Conservation (phyloP, 1,140 invertebrate species). For the Acyrthosiphon pisum region DNA sequence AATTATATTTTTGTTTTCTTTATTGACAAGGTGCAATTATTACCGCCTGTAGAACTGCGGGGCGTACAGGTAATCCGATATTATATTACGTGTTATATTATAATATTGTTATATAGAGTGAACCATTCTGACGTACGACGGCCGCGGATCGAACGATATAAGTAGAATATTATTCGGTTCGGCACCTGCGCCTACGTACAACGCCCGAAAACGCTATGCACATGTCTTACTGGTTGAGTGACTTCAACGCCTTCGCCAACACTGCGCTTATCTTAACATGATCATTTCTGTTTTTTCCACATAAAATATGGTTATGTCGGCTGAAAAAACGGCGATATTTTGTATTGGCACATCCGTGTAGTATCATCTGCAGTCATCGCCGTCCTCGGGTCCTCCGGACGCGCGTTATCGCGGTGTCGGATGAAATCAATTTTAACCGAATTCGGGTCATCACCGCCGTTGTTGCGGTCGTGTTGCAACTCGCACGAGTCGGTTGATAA, state of each 20-base stretch:
- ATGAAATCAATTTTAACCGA: not conserved
- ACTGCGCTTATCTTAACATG: not conserved
- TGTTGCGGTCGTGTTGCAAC: not conserved
- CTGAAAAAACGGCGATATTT: not conserved
- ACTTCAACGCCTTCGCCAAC: not conserved
- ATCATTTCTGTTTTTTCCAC: not conserved
- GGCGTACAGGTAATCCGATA: constrained; percentile 22
- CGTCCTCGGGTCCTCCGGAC: too few relatives aligned
- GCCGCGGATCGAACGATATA: not conserved
- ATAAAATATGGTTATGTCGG: not conserved
- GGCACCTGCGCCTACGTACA: not conserved
- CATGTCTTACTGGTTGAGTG: not conserved
- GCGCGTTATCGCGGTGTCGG: too few relatives aligned
- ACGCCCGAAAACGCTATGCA: not conserved
- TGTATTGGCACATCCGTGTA: not conserved
- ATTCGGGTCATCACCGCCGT: not conserved
- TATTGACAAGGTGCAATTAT: constrained; percentile 40
- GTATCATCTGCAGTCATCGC: not conserved
- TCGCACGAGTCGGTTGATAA: not conserved
- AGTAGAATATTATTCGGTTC: not conserved
- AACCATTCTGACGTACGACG: not conserved
- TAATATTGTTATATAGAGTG: too few relatives aligned
- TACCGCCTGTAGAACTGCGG: not conserved
- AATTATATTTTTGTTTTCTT: constrained; percentile 31
- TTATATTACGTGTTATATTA: not conserved